These are phyloP conservation scores for Malacosoma neustria DNA, from an alignment of 2,888 invertebrate genomes.

Conservation along the genomic window DNA sequence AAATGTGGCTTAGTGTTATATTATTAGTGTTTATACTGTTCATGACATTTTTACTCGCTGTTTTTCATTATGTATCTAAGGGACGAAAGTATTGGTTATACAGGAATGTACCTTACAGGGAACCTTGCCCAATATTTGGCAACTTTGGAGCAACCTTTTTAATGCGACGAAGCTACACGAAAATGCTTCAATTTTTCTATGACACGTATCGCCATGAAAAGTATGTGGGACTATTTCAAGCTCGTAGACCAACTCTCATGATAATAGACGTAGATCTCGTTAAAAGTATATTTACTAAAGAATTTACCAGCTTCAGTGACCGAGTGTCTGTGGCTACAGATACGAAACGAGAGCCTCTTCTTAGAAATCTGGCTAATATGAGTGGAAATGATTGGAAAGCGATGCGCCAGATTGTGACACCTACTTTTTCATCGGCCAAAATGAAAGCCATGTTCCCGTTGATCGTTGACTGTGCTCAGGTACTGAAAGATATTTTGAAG, in stretches of 20 bases:
- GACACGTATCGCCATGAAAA: constrained; percentile 41
- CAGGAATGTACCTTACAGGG: constrained; percentile 56
- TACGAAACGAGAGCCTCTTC: constrained; percentile 55
- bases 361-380: constrained; percentile 62
- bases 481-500: constrained; percentile 36
- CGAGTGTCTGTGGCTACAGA: constrained; percentile 56
- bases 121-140: constrained; percentile 67
- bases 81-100: constrained; percentile 59
- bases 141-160: constrained; percentile 61
- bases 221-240: constrained; percentile 62
- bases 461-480: constrained; percentile 50
- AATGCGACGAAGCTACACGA: constrained; percentile 53
- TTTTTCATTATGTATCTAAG: constrained; percentile 50
- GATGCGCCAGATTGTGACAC: constrained; percentile 60
- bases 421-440: constrained; percentile 65
- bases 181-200: constrained; percentile 53
- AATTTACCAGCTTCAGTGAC: constrained; percentile 54
- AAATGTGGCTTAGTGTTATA: constrained; percentile 40
- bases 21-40: constrained; percentile 36
- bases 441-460: constrained; percentile 70
- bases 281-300: constrained; percentile 49
- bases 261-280: constrained; percentile 50
- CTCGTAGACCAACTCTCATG: constrained; percentile 58
- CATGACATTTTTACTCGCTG: constrained; percentile 34
- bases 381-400: constrained; percentile 63